Evolutionary conservation across 2,888 invertebrate genomes (phyloP).

Genomic region (Sipha maydis): DNA sequence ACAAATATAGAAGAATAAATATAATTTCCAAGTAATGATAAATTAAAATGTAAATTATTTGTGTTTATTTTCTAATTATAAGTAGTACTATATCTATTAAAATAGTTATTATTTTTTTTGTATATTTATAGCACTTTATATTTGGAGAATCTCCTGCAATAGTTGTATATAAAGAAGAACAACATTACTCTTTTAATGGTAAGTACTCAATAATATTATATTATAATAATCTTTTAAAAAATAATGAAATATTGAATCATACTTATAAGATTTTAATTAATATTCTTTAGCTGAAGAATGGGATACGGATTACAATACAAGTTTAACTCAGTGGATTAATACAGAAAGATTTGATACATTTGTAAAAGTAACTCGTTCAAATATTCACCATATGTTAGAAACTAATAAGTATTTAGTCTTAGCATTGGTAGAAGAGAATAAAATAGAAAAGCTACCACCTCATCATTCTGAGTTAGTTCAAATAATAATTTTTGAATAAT

Average conservation of each 20-base stretch:
- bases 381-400: constrained; percentile 79
- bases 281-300: constrained; percentile 62
- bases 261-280: constrained; percentile 72
- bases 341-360: constrained; percentile 89
- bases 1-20: too few relatives aligned
- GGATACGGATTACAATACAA: constrained; percentile 72
- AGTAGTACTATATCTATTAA: constrained; percentile 63
- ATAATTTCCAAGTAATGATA: neutral
- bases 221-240: too few relatives aligned
- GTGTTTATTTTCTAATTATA: too few relatives aligned
- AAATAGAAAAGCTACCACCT: constrained; percentile 80
- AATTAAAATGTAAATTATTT: neutral
- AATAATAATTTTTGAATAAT: neutral
- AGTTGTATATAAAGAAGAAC: constrained; percentile 62
- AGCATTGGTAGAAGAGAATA: constrained; percentile 88
- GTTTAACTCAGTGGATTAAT: constrained; percentile 87
- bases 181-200: constrained; percentile 62
- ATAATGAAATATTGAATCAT: constrained; percentile 65
- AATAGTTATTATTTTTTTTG: neutral
- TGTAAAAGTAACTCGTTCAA: constrained; percentile 73
- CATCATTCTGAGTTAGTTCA: constrained; percentile 76
- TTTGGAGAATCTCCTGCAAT: constrained; percentile 59
- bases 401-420: constrained; percentile 89
- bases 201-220: neutral
- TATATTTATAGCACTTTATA: constrained; percentile 55